These are phyloP conservation scores for Drosophila kambysellisi DNA, from an alignment of 2,888 invertebrate genomes.

Conservation along the genomic window DNA sequence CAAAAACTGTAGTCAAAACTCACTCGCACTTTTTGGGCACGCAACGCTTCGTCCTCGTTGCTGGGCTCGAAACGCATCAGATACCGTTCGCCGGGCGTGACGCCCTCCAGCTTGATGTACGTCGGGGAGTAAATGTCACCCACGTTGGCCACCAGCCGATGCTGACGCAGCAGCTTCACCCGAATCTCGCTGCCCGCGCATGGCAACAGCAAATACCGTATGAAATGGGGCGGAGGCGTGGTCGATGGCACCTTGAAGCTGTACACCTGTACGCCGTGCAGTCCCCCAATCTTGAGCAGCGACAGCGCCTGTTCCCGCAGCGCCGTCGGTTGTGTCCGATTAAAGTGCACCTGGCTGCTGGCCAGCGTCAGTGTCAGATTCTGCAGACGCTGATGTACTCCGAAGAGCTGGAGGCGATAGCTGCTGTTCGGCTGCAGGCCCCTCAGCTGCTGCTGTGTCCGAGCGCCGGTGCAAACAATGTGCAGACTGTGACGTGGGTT, in stretches of 20 bases:
- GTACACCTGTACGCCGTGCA: slow-evolving; percentile 86
- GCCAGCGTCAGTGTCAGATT: slow-evolving; percentile 83
- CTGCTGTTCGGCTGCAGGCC: slow-evolving; percentile 81
- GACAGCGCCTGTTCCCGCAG: slow-evolving; percentile 86
- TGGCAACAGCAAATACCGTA: slow-evolving; percentile 86
- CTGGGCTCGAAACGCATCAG: slow-evolving; percentile 86
- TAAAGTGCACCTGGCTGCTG: slow-evolving; percentile 80
- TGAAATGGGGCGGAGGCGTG: slow-evolving; percentile 40
- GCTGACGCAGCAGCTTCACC: slow-evolving; percentile 85
- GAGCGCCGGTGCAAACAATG: slow-evolving; percentile 83
- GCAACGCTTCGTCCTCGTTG: slow-evolving; percentile 86
- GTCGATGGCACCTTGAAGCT: slow-evolving; percentile 86
- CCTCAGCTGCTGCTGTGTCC: slow-evolving; percentile 82
- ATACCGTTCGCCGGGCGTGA: slow-evolving; percentile 85
- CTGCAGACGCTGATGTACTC: slow-evolving; percentile 83
- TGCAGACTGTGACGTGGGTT: slow-evolving; percentile 71
- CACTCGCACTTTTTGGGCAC: slow-evolving; percentile 86
- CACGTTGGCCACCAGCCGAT: slow-evolving; percentile 82
- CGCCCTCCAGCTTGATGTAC: slow-evolving; percentile 84
- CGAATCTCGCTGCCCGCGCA: slow-evolving; percentile 87
- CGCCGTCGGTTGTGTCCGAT: slow-evolving; percentile 83
- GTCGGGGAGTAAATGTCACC: slow-evolving; percentile 86
- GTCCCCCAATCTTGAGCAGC: slow-evolving; percentile 86
- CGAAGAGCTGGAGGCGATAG: slow-evolving; percentile 84
- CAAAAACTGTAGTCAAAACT: slow-evolving; percentile 31